Percentiles rank a stretch among this genome's conserved stretches.
phyloP scores from a whole-genome alignment of 2,888 invertebrate genomes.

The Eutolmus rufibarbis region DNA sequence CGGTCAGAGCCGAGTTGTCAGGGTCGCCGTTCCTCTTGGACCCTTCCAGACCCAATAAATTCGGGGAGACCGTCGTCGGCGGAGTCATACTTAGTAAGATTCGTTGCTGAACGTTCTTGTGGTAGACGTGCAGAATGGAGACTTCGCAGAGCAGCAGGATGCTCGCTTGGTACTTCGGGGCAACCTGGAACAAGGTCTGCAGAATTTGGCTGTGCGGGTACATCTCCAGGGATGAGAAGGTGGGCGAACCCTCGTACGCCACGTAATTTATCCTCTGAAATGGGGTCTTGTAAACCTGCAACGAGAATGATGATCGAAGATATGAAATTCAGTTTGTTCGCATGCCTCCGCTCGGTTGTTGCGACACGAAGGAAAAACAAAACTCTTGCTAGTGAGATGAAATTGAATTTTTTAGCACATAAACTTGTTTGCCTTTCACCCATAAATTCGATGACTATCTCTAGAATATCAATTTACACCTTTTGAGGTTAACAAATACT shows the following conservation, averaged over 20 bases:
- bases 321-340: not conserved
- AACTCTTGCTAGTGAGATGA: not conserved
- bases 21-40: conserved; percentile 62
- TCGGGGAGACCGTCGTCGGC: conserved; percentile 61
- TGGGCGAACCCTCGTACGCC: conserved; percentile 59
- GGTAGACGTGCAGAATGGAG: conserved; percentile 62
- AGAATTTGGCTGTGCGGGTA: conserved; percentile 61
- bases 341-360: not conserved
- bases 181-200: conserved; percentile 60
- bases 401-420: not conserved
- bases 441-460: not conserved
- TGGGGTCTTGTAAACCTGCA: conserved; percentile 60
- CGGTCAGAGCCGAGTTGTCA: conserved; percentile 62
- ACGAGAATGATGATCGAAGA: conserved; percentile 14
- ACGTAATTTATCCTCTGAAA: conserved; percentile 61
- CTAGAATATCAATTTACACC: not conserved
- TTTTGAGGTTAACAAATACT: not conserved
- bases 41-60: conserved; percentile 61
- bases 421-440: not conserved
- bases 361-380: not conserved
- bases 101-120: conserved; percentile 62
- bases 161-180: conserved; percentile 61
- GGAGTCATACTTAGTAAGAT: conserved; percentile 58
- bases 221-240: conserved; percentile 61
- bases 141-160: conserved; percentile 61